Percentiles rank a stretch among this genome's conserved stretches.
Conservation (phyloP, 2,113 vertebrate species). For the Tylochromis polylepis region DNA sequence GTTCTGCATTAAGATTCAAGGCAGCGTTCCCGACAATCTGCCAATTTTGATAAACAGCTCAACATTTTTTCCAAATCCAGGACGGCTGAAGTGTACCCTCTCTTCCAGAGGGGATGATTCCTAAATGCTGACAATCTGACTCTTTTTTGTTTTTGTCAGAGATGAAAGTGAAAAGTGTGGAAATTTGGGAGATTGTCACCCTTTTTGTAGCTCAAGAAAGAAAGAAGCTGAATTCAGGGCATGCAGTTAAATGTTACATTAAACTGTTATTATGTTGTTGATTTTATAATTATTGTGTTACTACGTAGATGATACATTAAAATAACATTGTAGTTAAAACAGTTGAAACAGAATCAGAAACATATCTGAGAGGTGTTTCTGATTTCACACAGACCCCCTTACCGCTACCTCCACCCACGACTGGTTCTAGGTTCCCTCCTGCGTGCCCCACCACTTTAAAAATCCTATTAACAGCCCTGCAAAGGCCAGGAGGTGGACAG, state of each 20-base stretch:
- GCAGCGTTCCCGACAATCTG: not conserved
- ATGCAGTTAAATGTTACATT: not conserved
- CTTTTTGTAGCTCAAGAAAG: not conserved
- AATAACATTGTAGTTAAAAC: too few relatives aligned
- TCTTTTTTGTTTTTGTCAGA: rapidly evolving
- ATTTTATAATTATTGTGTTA: too few relatives aligned
- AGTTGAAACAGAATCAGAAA: too few relatives aligned
- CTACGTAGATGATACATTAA: too few relatives aligned
- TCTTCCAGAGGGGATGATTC: not conserved
- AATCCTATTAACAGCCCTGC: not conserved
- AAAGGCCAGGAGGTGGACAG: rapidly evolving
- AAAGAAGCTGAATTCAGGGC: not conserved
- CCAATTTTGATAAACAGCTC: not conserved
- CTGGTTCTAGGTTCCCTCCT: not conserved
- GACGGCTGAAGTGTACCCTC: not conserved
- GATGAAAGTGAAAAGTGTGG: not conserved
- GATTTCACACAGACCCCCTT: not conserved
- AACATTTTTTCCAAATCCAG: not conserved
- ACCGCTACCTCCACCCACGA: not conserved
- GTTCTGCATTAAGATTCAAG: not conserved
- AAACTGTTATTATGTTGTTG: not conserved
- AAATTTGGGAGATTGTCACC: not conserved
- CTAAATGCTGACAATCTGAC: not conserved
- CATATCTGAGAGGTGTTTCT: not conserved
- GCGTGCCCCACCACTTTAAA: not conserved